Percentiles rank a stretch among this genome's conserved stretches.
These are phyloP conservation scores for Pangasius mekongensis DNA, from an alignment of 2,797 vertebrate genomes.

Conservation along the genomic window DNA sequence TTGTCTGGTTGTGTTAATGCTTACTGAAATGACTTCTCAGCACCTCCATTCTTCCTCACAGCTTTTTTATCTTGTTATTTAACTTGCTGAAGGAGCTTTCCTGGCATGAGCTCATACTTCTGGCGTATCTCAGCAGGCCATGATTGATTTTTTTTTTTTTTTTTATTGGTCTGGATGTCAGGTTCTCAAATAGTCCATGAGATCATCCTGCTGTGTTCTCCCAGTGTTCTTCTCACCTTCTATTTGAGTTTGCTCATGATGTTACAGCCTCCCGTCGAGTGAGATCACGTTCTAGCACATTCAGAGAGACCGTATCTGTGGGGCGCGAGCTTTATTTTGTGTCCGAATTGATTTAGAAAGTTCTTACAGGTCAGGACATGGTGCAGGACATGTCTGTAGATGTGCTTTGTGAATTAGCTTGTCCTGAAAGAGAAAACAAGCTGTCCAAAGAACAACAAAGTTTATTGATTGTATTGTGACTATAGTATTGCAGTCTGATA, in stretches of 20 bases:
- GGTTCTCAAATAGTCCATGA: neutral
- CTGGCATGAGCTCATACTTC: neutral
- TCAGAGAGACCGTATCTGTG: neutral
- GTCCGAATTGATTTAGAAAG: constrained; percentile 1
- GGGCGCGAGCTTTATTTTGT: neutral
- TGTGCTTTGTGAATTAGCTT: constrained; percentile 15
- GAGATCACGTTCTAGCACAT: constrained; percentile 10
- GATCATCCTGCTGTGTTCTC: neutral
- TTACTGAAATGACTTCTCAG: neutral
- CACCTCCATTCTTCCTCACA: neutral
- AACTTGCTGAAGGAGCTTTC: constrained; percentile 6
- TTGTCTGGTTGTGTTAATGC: neutral
- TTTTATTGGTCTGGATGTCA: too few species aligned
- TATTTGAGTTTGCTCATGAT: neutral
- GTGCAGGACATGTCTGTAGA: constrained; percentile 19
- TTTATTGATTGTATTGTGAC: neutral
- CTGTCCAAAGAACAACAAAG: neutral
- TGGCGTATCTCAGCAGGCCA: constrained; percentile 9
- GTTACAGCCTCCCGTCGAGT: neutral
- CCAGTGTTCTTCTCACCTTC: constrained; percentile 16
- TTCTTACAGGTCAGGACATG: neutral
- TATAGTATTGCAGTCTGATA: neutral
- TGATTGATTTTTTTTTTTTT: neutral
- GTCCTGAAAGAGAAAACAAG: constrained; percentile 1
- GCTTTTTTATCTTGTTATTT: constrained; percentile 18